phyloP scores from a whole-genome alignment of 35 echinoderm and acorn worm species.

The Ptychodera flava region DNA sequence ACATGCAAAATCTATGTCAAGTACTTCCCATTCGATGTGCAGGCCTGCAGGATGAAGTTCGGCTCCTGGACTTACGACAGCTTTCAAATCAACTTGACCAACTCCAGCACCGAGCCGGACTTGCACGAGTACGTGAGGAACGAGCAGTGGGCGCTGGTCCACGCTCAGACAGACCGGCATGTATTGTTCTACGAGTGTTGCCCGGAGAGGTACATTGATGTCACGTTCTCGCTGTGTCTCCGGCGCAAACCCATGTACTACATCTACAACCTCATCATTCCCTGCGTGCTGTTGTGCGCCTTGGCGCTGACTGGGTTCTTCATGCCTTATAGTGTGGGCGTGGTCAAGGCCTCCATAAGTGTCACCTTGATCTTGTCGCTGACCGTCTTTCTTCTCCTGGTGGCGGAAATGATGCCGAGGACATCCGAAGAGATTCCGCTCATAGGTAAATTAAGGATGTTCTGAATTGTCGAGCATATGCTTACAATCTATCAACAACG shows the following conservation, averaged over 20 bases:
- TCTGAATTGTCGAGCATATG: neutral
- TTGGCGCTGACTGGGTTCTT: conserved; percentile 86
- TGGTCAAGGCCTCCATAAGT: conserved; percentile 94
- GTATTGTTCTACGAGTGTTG: conserved; percentile 64
- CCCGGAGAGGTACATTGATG: conserved; percentile 74
- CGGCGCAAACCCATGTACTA: conserved; percentile 91
- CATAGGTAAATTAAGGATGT: conserved; percentile 59
- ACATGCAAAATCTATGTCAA: conserved; percentile 96
- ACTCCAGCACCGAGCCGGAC: conserved; percentile 23
- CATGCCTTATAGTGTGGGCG: conserved; percentile 99
- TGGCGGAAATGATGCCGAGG: conserved; percentile 98
- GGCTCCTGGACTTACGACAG: conserved; percentile 97
- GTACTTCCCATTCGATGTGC: conserved; percentile 97
- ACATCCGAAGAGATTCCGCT: conserved; percentile 87
- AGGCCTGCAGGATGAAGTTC: conserved; percentile 94
- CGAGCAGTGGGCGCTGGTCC: conserved; percentile 81
- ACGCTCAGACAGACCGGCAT: conserved; percentile 58
- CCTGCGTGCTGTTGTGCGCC: conserved; percentile 81
- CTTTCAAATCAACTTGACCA: conserved; percentile 80
- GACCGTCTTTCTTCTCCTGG: conserved; percentile 89
- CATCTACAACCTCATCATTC: conserved; percentile 97
- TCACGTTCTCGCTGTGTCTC: conserved; percentile 92
- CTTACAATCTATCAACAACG: neutral
- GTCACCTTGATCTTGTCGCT: conserved; percentile 92
- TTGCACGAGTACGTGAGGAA: conserved; percentile 57